These are phyloP conservation scores for Meandrusa payeni DNA, from an alignment of 2,888 invertebrate species.

Conservation along the genomic window DNA sequence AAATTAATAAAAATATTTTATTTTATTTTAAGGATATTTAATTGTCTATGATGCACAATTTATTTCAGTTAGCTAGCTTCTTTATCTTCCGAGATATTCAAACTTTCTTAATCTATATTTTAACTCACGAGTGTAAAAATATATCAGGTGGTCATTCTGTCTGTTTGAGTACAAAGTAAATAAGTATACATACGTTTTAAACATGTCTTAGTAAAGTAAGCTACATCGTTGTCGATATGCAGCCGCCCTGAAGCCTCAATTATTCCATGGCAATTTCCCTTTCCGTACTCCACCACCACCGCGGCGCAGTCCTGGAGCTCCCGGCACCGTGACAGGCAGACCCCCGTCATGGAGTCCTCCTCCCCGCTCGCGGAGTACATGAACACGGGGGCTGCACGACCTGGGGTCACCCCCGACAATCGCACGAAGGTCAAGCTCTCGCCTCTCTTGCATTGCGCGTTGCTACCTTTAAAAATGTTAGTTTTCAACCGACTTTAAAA, in stretches of 20 bases:
- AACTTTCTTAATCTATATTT: no score
- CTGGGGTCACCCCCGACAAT: conserved; percentile 65
- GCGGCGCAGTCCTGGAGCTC: conserved; percentile 69
- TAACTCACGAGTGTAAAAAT: no score
- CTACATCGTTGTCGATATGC: conserved; percentile 76
- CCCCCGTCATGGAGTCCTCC: conserved; percentile 64
- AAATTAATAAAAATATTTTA: no score
- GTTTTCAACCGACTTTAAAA: no score
- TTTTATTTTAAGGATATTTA: no score
- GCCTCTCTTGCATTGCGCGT: conserved; percentile 50
- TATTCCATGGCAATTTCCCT: conserved; percentile 71
- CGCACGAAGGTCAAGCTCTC: conserved; percentile 54
- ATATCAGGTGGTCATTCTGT: no score
- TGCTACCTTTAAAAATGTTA: no score
- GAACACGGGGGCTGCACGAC: conserved; percentile 61
- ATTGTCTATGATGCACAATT: no score
- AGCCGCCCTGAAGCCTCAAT: conserved; percentile 44
- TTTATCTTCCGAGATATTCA: no score
- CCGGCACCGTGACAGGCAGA: conserved; percentile 68
- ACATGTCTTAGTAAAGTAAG: conserved; percentile 85
- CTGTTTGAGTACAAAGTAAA: background rate
- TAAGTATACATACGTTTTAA: conserved; percentile 61
- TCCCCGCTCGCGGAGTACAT: conserved; percentile 69
- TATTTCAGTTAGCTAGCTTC: no score
- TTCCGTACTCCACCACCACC: conserved; percentile 69